phyloP scores from a whole-genome alignment of 2,888 invertebrate genomes.

The Crepidodera aurea region DNA sequence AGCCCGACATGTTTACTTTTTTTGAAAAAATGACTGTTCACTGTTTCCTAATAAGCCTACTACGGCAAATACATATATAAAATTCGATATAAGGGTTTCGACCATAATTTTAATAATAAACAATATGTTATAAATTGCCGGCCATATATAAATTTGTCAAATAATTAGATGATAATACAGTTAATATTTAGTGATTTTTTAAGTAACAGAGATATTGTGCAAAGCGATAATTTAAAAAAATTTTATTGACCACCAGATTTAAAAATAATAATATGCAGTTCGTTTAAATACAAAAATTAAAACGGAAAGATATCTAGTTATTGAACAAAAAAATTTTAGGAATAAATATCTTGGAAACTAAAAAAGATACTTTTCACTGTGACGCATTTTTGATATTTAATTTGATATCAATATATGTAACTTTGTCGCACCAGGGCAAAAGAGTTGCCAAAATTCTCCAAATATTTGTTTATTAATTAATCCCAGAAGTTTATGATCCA shows the following conservation, averaged over 20 bases:
- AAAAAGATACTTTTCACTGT: no score
- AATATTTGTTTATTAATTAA: no score
- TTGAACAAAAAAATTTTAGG: no score
- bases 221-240: neutral
- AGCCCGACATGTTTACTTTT: no score
- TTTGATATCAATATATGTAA: no score
- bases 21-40: constrained; percentile 9
- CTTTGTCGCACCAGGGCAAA: no score
- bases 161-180: constrained; percentile 29
- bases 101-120: constrained; percentile 35
- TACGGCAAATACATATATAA: neutral
- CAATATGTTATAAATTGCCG: constrained; percentile 49
- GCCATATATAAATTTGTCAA: constrained; percentile 48
- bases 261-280: constrained; percentile 6
- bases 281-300: no score
- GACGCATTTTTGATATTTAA: no score
- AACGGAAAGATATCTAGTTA: no score
- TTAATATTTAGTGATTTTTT: constrained; percentile 20
- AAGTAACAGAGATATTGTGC: constrained; percentile 11
- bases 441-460: no score
- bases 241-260: constrained; percentile 3
- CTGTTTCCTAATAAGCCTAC: constrained; percentile 4
- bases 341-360: no score
- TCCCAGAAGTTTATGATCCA: no score
- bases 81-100: constrained; percentile 29